Percentiles rank a stretch among this genome's conserved stretches.
phyloP scores from a whole-genome alignment of 2,797 vertebrate species.

The Nannoperca obscura region DNA sequence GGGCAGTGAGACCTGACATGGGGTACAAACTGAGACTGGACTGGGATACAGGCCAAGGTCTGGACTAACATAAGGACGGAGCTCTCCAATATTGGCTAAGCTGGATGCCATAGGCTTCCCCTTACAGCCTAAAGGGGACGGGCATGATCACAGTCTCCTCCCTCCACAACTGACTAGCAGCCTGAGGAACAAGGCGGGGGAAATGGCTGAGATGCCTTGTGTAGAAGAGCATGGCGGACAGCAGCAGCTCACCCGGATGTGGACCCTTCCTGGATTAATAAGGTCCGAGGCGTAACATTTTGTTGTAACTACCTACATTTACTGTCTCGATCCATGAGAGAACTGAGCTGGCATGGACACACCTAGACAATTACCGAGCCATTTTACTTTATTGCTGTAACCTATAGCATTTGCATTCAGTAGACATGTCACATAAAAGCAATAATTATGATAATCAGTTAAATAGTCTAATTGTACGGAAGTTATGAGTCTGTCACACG shows the following conservation, averaged over 20 bases:
- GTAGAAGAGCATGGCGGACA: slow-evolving; percentile 43
- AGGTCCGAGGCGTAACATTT: slow-evolving; percentile 63
- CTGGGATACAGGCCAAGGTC: slow-evolving; percentile 45
- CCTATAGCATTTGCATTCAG: slow-evolving; percentile 74
- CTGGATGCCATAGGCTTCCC: slow-evolving; percentile 29
- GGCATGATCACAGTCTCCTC: slow-evolving; percentile 52
- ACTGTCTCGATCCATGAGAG: slow-evolving; percentile 53
- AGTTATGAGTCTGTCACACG: slow-evolving; percentile 61
- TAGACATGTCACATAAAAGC: slow-evolving; percentile 78
- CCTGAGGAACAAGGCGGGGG: slow-evolving; percentile 28
- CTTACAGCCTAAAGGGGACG: slow-evolving; percentile 17
- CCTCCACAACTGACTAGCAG: slow-evolving; percentile 35
- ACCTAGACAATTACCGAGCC: slow-evolving; percentile 69
- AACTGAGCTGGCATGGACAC: slow-evolving; percentile 56
- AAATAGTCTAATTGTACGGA: slow-evolving; percentile 59
- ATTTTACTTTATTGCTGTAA: slow-evolving; percentile 73
- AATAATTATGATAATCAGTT: slow-evolving; percentile 79
- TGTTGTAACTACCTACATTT: slow-evolving; percentile 71
- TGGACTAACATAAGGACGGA: slow-evolving; percentile 51
- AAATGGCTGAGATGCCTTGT: slow-evolving; percentile 46
- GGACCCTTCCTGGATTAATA: slow-evolving; percentile 60
- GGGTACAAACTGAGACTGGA: slow-evolving; percentile 49
- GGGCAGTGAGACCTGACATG: slow-evolving; percentile 45
- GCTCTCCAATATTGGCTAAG: slow-evolving; percentile 46
- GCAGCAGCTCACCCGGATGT: slow-evolving; percentile 52